These are phyloP conservation scores for Actinemys pallida DNA, from an alignment of 2,113 vertebrate genomes.

Conservation along the genomic window DNA sequence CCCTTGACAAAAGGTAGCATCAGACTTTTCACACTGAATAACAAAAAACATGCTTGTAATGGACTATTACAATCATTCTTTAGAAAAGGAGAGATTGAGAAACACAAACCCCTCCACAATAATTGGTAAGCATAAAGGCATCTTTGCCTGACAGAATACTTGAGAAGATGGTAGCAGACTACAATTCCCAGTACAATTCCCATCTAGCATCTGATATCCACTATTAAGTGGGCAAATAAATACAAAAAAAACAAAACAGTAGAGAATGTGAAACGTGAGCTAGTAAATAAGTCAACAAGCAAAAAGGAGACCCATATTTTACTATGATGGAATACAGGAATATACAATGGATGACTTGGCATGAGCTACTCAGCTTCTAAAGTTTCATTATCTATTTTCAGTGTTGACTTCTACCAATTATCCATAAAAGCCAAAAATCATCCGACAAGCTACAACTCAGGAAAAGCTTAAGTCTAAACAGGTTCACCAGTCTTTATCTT, in stretches of 20 bases:
- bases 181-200: background rate
- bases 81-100: background rate
- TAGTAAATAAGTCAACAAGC: background rate
- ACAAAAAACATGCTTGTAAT: fast-evolving
- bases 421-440: background rate
- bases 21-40: background rate
- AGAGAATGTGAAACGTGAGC: background rate
- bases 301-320: background rate
- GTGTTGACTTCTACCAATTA: background rate
- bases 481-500: background rate
- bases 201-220: background rate
- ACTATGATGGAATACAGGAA: background rate
- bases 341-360: background rate
- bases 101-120: background rate
- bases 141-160: background rate
- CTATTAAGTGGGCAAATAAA: background rate
- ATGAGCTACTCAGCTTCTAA: background rate
- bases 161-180: background rate
- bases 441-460: background rate
- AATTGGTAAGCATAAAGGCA: background rate
- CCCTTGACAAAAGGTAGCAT: background rate
- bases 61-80: background rate
- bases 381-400: background rate
- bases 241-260: background rate
- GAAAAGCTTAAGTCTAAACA: background rate